Evolutionary conservation across 92 coral and sea anemone genomes (phyloP).

Genomic region (Zoanthus gigantus): DNA sequence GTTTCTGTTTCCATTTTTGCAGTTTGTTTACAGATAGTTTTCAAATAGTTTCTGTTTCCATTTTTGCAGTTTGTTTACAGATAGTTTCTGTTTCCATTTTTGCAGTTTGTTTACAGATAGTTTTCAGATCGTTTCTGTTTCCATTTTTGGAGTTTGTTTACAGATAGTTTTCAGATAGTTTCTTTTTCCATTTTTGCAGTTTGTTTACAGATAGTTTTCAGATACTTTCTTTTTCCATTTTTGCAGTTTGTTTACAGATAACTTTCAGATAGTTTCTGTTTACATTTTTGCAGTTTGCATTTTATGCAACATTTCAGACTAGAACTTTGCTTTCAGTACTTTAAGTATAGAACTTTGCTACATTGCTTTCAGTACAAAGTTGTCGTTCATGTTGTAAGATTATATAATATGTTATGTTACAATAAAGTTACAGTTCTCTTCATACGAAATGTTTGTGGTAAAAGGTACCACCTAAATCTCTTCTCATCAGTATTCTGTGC

Average conservation of each 20-base stretch:
- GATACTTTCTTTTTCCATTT: no score
- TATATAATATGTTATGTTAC: conserved; percentile 11
- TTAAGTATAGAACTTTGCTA: conserved; percentile 22
- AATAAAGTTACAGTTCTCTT: neutral
- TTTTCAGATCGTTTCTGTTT: no score
- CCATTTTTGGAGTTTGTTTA: no score
- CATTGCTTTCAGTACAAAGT: conserved; percentile 47
- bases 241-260: no score
- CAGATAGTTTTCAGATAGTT: conserved; percentile 10
- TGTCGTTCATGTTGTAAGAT: conserved; percentile 46
- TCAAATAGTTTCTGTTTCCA: no score
- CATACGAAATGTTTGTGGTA: conserved; percentile 5
- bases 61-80: no score
- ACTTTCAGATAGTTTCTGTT: no score
- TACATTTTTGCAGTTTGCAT: neutral
- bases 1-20: no score
- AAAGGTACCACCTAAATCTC: neutral
- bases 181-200: conserved; percentile 1
- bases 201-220: neutral
- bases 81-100: no score
- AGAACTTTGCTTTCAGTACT: conserved; percentile 30
- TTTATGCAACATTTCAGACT: conserved; percentile 20
- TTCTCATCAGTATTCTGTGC: neutral
- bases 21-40: no score
- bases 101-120: neutral